Evolutionary conservation across 2,113 vertebrate species (phyloP), one percentile per base, ranked within the genome.

Genomic region (Prionailurus bengalensis): DNA sequence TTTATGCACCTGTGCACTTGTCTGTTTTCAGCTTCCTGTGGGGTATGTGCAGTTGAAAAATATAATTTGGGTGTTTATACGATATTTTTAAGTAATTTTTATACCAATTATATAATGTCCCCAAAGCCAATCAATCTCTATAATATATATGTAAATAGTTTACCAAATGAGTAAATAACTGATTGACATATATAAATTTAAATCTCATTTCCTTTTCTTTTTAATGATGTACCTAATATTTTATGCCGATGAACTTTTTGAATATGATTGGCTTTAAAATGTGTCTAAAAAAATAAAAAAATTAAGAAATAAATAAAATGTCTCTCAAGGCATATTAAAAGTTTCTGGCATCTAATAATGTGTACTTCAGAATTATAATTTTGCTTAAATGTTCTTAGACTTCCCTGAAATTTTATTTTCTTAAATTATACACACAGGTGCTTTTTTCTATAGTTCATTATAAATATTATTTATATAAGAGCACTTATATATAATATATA

Each of bases 381-480:
- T 76, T 78, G 84, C n/a, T 66, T 95, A 71, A 68, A 10, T 95
- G 78, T 66, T 45, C 66, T 88, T 80, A 93, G 19, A 87, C n/a
- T 15, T 96, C 16, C 7, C 48, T 33, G 2, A 71, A 27, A 36
- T 89, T 13, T 5, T 33, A 58, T 51, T 93, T 96, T 83, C 29
- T 0, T 1, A 36, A 88, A 94, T 88, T 96, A 61, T 7, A 58
- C 15, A 33, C 11, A 45, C 13, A 53, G 76, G 51, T 36, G 66
- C 19, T 63, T 96, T 73, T 94, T 95, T 97, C 48, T 82, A 74
- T 88, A 94, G 51, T 0, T 7, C 4, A 45, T 86, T 6, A n/a
- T 29, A 71, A 25, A 74, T 31, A 33, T n/a, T 63, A 71, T 88
- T 76, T 73, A n/a, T 36, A 73, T 73, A 27, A 29, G 31, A 53